Evolutionary conservation across 2,797 vertebrate genomes (phyloP).

Genomic region (Lithobates sylvaticus): DNA sequence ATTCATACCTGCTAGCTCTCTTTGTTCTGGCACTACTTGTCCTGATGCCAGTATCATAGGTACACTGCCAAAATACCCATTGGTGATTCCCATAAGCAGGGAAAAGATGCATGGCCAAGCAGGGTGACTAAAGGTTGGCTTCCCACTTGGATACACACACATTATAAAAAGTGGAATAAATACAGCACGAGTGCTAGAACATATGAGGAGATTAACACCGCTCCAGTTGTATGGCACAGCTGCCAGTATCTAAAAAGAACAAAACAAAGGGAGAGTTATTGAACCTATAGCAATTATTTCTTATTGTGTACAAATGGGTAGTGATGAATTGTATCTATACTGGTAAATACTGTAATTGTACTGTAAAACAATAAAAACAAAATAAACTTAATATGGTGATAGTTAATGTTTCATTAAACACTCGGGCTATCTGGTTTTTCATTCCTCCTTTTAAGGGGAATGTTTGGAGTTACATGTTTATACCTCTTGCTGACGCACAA

Average conservation of each 20-base stretch:
- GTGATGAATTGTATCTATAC: too few relatives aligned
- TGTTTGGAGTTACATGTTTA: too few relatives aligned
- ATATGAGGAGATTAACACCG: constrained; percentile 89
- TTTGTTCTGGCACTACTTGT: constrained; percentile 91
- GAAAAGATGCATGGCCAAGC: constrained; percentile 98
- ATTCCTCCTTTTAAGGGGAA: too few relatives aligned
- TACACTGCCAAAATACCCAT: constrained; percentile 95
- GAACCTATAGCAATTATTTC: not conserved
- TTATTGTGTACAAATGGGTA: too few relatives aligned
- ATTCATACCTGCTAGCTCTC: constrained; percentile 91
- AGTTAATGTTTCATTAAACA: too few relatives aligned
- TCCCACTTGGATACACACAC: constrained; percentile 89
- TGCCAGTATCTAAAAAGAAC: constrained; percentile 85
- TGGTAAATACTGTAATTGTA: too few relatives aligned
- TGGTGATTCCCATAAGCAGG: constrained; percentile 96
- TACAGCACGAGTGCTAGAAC: constrained; percentile 88
- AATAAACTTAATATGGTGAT: too few relatives aligned
- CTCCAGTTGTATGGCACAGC: constrained; percentile 93
- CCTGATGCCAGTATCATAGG: constrained; percentile 97
- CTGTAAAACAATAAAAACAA: too few relatives aligned
- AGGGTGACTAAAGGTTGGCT: constrained; percentile 88
- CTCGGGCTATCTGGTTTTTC: too few relatives aligned
- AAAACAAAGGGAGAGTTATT: not conserved
- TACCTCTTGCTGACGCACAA: too few relatives aligned
- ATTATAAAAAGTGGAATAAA: constrained; percentile 98